Percentiles rank a stretch among this genome's conserved stretches.
These are phyloP conservation scores for Hypena proboscidalis DNA, from an alignment of 2,888 invertebrate genomes.

Conservation along the genomic window DNA sequence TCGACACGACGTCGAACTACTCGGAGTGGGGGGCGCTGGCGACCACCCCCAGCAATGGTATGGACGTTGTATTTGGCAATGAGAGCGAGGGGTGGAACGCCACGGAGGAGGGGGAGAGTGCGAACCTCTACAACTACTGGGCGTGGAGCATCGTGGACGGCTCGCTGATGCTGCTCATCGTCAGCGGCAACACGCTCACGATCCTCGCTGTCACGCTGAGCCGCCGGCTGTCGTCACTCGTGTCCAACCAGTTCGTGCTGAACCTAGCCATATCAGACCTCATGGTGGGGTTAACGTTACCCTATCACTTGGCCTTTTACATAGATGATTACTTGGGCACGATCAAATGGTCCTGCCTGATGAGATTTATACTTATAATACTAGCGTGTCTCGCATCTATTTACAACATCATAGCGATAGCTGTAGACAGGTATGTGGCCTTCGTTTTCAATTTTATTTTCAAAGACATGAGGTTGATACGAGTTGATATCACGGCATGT, in stretches of 20 bases:
- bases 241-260: constrained; percentile 92
- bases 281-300: constrained; percentile 90
- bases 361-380: constrained; percentile 90
- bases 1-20: constrained; percentile 76
- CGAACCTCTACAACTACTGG: constrained; percentile 78
- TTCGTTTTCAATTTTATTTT: constrained; percentile 29
- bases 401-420: constrained; percentile 91
- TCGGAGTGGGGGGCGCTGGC: constrained; percentile 77
- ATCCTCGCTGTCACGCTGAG: constrained; percentile 90
- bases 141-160: constrained; percentile 89
- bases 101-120: constrained; percentile 58
- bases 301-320: constrained; percentile 92
- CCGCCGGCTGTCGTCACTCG: constrained; percentile 88
- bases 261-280: constrained; percentile 92
- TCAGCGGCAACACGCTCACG: constrained; percentile 91
- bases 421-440: constrained; percentile 87
- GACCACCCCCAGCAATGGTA: constrained; percentile 81
- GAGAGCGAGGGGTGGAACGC: constrained; percentile 70
- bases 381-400: constrained; percentile 92
- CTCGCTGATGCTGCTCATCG: constrained; percentile 87
- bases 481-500: constrained; percentile 38
- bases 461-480: constrained; percentile 33
- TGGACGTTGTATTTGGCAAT: constrained; percentile 78
- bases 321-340: constrained; percentile 86
- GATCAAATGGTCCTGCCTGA: constrained; percentile 87